Evolutionary conservation across 1,140 invertebrate genomes (phyloP).

Genomic region (Heliothis virescens): DNA sequence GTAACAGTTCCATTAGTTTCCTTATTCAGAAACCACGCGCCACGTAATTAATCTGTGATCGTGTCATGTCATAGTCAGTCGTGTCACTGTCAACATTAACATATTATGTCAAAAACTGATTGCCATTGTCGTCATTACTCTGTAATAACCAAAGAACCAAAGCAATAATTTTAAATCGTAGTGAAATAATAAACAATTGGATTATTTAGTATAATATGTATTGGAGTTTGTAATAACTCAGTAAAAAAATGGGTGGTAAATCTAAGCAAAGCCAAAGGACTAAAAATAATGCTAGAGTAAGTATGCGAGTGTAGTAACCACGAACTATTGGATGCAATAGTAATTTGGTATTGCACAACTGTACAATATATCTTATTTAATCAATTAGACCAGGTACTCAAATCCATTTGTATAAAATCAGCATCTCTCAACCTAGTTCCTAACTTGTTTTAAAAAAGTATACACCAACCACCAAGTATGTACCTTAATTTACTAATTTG

Average conservation of each 20-base stretch:
- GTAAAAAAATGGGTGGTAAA: constrained; percentile 75
- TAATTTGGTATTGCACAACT: neutral
- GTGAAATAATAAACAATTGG: neutral
- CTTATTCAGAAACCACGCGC: too few species aligned
- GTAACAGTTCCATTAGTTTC: too few species aligned
- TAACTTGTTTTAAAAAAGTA: too few species aligned
- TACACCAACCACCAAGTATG: too few species aligned
- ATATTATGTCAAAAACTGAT: neutral
- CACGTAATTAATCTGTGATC: too few species aligned
- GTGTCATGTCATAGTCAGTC: too few species aligned
- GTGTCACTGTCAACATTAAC: neutral
- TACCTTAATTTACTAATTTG: too few species aligned
- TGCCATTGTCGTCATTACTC: neutral
- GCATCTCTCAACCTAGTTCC: too few species aligned
- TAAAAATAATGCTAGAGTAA: constrained; percentile 81
- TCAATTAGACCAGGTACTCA: too few species aligned
- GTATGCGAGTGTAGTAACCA: constrained; percentile 40
- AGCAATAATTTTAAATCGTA: constrained; percentile 8
- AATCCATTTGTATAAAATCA: too few species aligned
- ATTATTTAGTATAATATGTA: constrained; percentile 6
- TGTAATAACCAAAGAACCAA: neutral
- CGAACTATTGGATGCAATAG: neutral
- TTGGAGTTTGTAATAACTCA: neutral
- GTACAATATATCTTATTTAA: too few species aligned
- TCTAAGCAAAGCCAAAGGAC: constrained; percentile 76